A percentile compares a stretch with the other conserved stretches of the same genome.
Conservation (phyloP, 37 sponge, comb jelly and placozoan species). For the Haliclona indistincta region DNA sequence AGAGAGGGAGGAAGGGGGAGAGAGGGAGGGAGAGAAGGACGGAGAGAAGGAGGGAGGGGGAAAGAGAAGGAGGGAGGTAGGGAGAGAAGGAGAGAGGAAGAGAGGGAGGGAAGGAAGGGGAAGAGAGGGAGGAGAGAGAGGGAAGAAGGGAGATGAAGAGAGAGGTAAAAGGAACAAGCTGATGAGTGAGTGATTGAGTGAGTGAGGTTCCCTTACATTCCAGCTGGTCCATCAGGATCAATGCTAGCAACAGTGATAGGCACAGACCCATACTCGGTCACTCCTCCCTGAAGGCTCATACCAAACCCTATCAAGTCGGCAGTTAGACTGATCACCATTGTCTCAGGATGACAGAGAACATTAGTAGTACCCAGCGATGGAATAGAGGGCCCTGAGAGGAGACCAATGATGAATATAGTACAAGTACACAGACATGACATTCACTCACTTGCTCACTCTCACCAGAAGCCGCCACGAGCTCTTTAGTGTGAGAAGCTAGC, state of each 20-base stretch:
- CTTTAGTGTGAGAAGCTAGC: too few relatives aligned
- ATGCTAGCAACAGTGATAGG: conserved; percentile 61
- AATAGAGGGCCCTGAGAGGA: conserved; percentile 16
- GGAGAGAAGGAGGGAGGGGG: not conserved
- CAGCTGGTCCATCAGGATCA: conserved; percentile 66
- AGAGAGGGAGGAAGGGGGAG: not conserved
- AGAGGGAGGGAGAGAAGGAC: not conserved
- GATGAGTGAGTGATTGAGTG: too few relatives aligned
- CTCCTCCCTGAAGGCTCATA: conserved; percentile 64
- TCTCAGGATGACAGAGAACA: conserved; percentile 65
- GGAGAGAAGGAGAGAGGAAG: conserved; percentile 8
- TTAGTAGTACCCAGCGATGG: conserved; percentile 14
- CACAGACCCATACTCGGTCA: conserved; percentile 27
- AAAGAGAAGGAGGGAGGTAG: not conserved
- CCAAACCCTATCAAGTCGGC: conserved; percentile 80
- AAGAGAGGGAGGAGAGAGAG: not conserved
- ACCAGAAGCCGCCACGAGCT: too few relatives aligned
- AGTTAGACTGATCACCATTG: conserved; percentile 48
- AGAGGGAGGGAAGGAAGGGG: not conserved
- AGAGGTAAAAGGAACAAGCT: not conserved
- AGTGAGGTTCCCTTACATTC: conserved; percentile 50
- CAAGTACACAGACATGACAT: too few relatives aligned
- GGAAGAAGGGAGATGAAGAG: not conserved
- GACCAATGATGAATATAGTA: too few relatives aligned
- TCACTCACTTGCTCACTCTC: too few relatives aligned